Percentiles rank a stretch among this genome's conserved stretches.
Conservation (phyloP, 2,888 invertebrate species). For the Neoascia interrupta region DNA sequence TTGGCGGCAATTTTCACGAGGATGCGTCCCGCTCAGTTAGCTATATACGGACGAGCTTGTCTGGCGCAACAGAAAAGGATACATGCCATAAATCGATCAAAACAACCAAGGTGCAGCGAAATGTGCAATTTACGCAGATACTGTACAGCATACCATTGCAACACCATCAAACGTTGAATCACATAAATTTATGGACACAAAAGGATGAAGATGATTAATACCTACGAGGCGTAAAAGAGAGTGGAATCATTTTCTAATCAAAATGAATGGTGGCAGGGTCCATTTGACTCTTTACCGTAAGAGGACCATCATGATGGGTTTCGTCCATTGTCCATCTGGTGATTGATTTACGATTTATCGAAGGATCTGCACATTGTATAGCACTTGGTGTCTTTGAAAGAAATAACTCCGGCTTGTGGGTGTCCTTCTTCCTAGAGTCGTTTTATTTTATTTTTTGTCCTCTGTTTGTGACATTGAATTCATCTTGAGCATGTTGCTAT, state of each 20-base stretch:
- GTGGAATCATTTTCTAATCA: conserved; percentile 68
- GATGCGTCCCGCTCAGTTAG: conserved; percentile 26
- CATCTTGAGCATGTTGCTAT: conserved; percentile 28
- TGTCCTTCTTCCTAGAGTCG: conserved; percentile 6
- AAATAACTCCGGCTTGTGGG: conserved; percentile 18
- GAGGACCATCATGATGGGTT: conserved; percentile 14
- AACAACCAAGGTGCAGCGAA: conserved; percentile 45
- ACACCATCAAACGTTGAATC: conserved; percentile 44
- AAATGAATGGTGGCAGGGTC: conserved; percentile 56
- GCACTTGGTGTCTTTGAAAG: conserved; percentile 21
- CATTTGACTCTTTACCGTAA: too few relatives aligned
- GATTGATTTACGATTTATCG: conserved; percentile 64
- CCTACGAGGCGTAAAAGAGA: too few relatives aligned
- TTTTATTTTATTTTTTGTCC: conserved; percentile 2
- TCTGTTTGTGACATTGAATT: conserved; percentile 61
- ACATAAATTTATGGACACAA: conserved; percentile 45
- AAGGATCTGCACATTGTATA: conserved; percentile 41
- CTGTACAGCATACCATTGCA: conserved; percentile 1
- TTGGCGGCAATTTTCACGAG: conserved; percentile 61
- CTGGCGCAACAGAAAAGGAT: not conserved
- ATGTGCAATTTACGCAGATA: conserved; percentile 43
- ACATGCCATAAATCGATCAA: conserved; percentile 65
- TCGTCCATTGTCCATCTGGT: conserved; percentile 44
- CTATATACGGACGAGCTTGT: not conserved
- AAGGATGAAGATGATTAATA: conserved; percentile 13